A percentile compares a stretch with the other conserved stretches of the same genome.
Evolutionary conservation across 2,797 vertebrate genomes (phyloP).

Genomic region (Scyliorhinus canicula): DNA sequence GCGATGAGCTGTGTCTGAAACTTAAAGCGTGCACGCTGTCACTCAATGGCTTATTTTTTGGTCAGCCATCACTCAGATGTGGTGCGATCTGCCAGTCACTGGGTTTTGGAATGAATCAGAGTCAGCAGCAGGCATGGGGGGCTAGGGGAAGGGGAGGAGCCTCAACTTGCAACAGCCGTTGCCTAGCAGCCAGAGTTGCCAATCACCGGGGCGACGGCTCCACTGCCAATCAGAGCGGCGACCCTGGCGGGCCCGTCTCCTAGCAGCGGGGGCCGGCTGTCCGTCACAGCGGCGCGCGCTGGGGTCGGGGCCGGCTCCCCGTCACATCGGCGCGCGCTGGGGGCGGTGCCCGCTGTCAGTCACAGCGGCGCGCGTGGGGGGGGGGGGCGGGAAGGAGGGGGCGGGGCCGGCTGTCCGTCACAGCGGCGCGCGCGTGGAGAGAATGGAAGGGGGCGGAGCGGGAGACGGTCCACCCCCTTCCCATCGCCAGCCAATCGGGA

Average conservation of each 20-base stretch:
- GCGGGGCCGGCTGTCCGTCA: not conserved
- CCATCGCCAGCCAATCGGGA: no score
- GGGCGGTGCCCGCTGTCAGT: not conserved
- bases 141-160: not conserved
- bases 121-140: not conserved
- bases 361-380: not conserved
- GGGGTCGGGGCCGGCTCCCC: no score
- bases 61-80: conserved; percentile 29
- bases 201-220: not conserved
- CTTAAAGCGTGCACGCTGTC: not conserved
- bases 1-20: not conserved
- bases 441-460: not conserved
- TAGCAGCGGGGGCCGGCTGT: conserved; percentile 1
- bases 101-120: not conserved
- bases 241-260: not conserved
- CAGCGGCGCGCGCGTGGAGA: not conserved
- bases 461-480: not conserved
- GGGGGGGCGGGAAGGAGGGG: not conserved
- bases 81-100: conserved; percentile 7
- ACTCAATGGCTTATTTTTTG: not conserved
- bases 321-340: no score
- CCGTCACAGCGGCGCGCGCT: not conserved
- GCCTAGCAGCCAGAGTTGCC: conserved; percentile 30
- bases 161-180: not conserved
- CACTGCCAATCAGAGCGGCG: not conserved